Conservation (phyloP, 2,888 invertebrate species). For the Gastrophysa polygoni region DNA sequence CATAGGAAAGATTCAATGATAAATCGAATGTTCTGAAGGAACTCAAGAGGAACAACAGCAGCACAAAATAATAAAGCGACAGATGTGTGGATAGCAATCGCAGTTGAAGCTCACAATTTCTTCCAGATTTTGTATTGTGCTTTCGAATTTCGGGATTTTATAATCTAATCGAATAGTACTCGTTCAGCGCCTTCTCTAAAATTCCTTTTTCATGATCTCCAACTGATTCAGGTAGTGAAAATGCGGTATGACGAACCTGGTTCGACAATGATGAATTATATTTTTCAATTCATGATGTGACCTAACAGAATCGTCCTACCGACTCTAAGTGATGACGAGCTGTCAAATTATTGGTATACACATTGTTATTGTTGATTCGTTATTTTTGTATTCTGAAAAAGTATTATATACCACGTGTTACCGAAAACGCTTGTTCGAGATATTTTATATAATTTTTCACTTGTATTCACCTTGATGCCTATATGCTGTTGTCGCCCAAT, state of each 20-base stretch:
- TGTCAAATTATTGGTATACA: constrained; percentile 27
- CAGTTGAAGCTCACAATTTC: too few species aligned
- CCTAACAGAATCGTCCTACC: not conserved
- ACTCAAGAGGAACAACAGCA: too few species aligned
- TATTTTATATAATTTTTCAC: constrained; percentile 51
- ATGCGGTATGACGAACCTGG: not conserved
- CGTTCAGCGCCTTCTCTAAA: not conserved
- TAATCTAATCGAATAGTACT: constrained; percentile 2
- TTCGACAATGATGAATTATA: not conserved
- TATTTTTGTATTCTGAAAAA: constrained; percentile 56
- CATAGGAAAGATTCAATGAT: too few species aligned
- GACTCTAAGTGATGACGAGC: not conserved
- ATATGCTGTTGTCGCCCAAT: constrained; percentile 34
- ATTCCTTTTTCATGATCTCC: constrained; percentile 42
- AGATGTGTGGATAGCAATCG: too few species aligned
- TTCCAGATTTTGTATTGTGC: too few species aligned
- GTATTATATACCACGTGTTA: constrained; percentile 49
- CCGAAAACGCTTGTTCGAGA: constrained; percentile 49
- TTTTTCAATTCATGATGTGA: not conserved
- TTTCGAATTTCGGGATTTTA: too few species aligned
- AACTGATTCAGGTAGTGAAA: constrained; percentile 15
- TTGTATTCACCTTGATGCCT: constrained; percentile 57
- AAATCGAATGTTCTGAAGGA: too few species aligned
- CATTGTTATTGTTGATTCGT: constrained; percentile 56
- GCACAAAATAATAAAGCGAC: too few species aligned